Evolutionary conservation across 1,140 invertebrate species (phyloP), one percentile per base, ranked within the genome.

Genomic region (Drosophila pruinosa): DNA sequence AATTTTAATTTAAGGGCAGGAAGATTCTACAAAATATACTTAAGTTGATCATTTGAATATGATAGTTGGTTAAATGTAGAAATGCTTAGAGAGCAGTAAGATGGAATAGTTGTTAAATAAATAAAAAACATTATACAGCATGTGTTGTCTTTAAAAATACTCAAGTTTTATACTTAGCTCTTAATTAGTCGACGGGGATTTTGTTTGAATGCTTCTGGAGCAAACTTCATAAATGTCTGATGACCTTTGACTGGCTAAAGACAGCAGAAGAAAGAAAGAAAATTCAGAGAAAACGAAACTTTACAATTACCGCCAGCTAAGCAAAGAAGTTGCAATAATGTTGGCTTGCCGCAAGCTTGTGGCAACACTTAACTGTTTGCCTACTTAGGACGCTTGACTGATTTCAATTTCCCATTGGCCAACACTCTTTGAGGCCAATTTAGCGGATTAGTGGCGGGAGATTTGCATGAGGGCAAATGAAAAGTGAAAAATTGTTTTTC

Each of bases 391-490:
- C 62, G 68, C 54, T 68, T 31, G 15, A 24, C 10, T 19, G 70
- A 48, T 58, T 68, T 68, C 59, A 65, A 67, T 72, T 58, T 53
- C 19, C 14, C 69, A 58, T 57, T 67, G 12, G 19, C 39, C 6
- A 48, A 34, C 24, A 28, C 24, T 15, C 22, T n/a, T 48, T 56
- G 36, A n/a, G 36, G 4, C 22, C 2, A 7, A 41, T 7, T 48
- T 14, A 7, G 12, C 12, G 12, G 64, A 52, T 52, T 59, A 52
- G 31, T 19, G 31, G 31, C n/a, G 6, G 19, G 7, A 24, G 28
- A 31, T 50, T 54, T 56, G 39, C 39, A 26, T 15, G 28, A 21
- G 7, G 28, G 14, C n/a, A 10, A 38, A 10, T 24, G 28, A 24
- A 63, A 63, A 54, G 48, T 54, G 59, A 15, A 43, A 43, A 59